phyloP scores from a whole-genome alignment of 2,113 vertebrate species.

The Daboia siamensis region DNA sequence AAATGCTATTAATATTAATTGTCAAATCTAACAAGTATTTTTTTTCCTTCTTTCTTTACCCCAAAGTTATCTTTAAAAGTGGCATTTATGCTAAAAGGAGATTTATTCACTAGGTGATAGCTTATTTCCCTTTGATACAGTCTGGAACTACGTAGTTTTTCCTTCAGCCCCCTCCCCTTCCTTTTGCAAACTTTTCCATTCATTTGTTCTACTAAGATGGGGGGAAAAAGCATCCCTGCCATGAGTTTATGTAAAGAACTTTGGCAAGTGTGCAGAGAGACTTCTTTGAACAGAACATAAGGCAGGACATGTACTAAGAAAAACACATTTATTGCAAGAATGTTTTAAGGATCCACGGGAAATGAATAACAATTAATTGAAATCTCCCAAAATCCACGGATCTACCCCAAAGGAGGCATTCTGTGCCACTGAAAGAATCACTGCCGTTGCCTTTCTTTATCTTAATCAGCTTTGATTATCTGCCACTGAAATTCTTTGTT shows the following conservation, averaged over 20 bases:
- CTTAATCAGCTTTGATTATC: background rate
- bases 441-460: background rate
- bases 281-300: background rate
- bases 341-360: background rate
- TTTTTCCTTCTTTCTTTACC: slow-evolving; percentile 46
- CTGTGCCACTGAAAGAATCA: background rate
- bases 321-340: background rate
- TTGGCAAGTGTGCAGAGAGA: background rate
- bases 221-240: background rate
- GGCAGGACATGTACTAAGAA: background rate
- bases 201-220: background rate
- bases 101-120: slow-evolving; percentile 35
- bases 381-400: background rate
- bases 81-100: slow-evolving; percentile 51
- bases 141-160: slow-evolving; percentile 46
- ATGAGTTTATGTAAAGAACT: background rate
- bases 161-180: slow-evolving; percentile 31
- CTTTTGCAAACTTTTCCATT: background rate
- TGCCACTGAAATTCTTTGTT: background rate
- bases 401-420: background rate
- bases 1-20: slow-evolving; percentile 64
- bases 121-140: slow-evolving; percentile 36
- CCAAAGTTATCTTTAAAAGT: slow-evolving; percentile 54
- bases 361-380: background rate
- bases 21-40: slow-evolving; percentile 63